Evolutionary conservation across 2,113 vertebrate species (phyloP), one percentile per base, ranked within the genome.

Genomic region (Nerophis lumbriciformis): DNA sequence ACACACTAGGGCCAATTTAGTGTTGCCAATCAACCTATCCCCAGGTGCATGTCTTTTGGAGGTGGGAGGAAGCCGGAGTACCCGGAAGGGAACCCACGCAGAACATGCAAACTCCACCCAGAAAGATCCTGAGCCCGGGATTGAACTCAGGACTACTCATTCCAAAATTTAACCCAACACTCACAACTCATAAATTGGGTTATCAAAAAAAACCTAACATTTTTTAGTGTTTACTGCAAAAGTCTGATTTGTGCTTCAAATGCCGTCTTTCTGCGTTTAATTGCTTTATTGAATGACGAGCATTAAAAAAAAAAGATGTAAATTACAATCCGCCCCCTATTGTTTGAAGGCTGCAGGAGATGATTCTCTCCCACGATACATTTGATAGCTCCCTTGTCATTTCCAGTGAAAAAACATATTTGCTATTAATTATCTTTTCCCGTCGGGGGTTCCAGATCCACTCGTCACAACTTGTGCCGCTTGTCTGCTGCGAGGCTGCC

Each of bases 401-500:
- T 28, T 56, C 68, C 56, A 63, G 44, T 72, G 66, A 65, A 75
- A 28, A 84, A 83, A 77, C 72, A 78, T 61, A 60, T 72, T 80
- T 69, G 65, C 49, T 72, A 79, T 83, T 75, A 70, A 83, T 68
- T 79, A 63, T 63, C 38, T 73, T 80, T 74, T 76, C 73, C 59
- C 57, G 58, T 14, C 45, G 50, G 50, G 52, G 42, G 35, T 65
- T 61, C 38, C 44, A 42, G 39, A 13, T 62, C 8, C 14, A 42
- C 21, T 35, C 50, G 16, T 44, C 59, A 0, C 21, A 6, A 57
- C 16, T 6, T 57, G 5, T 69, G 69, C 66, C 64, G 67, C 78
- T 71, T 72, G 74, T 80, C 82, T 78, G 80, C 61, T 73, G 59
- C 61, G 65, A 65, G 74, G 60, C 58, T 85, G 85, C 85, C 85